phyloP scores from a whole-genome alignment of 2,797 vertebrate species.

The Iguana delicatissima region DNA sequence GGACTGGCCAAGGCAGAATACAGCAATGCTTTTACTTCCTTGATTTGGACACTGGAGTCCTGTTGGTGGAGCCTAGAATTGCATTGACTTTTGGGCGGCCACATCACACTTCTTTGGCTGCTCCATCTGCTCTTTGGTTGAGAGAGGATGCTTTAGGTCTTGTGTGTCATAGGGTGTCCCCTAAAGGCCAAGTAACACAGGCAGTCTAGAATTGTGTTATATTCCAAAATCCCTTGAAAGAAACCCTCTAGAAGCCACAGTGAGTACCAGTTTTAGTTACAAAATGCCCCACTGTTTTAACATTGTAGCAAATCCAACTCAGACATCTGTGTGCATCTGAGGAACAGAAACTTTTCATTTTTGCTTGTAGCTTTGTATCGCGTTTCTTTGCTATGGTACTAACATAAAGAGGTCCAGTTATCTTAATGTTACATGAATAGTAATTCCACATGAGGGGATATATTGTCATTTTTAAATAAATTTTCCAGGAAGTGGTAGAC shows the following conservation, averaged over 20 bases:
- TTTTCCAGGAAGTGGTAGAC: constrained; percentile 88
- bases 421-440: neutral
- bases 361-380: neutral
- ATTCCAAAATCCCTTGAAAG: neutral
- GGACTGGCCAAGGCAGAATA: too few species aligned
- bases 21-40: too few species aligned
- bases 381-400: neutral
- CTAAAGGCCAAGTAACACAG: neutral
- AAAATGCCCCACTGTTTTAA: neutral
- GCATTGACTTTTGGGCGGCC: too few species aligned
- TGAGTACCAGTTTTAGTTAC: neutral
- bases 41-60: too few species aligned
- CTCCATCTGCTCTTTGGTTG: neutral
- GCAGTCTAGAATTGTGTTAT: neutral
- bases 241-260: neutral
- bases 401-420: too few species aligned
- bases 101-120: too few species aligned
- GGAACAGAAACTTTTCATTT: neutral
- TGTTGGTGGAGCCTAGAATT: too few species aligned
- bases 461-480: neutral
- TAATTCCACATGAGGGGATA: neutral
- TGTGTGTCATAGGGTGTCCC: neutral
- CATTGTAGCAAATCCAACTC: neutral
- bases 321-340: neutral
- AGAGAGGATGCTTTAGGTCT: neutral